Evolutionary conservation across 2,797 vertebrate species (phyloP).

Genomic region (Phylloscopus collybita): DNA sequence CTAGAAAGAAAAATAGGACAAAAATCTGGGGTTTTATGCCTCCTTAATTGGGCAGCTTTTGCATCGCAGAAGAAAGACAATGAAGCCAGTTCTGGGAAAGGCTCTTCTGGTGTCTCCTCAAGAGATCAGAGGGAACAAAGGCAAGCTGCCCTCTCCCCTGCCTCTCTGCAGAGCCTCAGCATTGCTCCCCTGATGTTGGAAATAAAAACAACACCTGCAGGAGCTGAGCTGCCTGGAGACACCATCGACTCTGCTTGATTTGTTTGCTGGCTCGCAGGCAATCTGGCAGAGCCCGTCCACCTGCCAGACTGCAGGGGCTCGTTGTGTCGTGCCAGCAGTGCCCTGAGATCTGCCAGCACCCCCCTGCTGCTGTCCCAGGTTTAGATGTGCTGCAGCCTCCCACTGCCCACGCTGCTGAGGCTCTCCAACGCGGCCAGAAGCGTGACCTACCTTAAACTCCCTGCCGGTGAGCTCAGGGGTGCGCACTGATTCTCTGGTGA

Average conservation of each 20-base stretch:
- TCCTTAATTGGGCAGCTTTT: neutral
- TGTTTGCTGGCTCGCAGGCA: neutral
- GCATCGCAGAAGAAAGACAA: neutral
- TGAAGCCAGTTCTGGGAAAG: neutral
- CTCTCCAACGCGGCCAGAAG: rapidly evolving
- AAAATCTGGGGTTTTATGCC: neutral
- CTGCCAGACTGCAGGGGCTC: neutral
- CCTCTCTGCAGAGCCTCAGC: neutral
- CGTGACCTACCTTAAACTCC: rapidly evolving
- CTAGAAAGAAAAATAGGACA: slow-evolving; percentile 26
- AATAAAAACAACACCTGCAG: neutral
- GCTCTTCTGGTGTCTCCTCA: neutral
- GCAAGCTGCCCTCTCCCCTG: neutral
- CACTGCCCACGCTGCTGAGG: neutral
- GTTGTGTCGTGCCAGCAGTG: rapidly evolving
- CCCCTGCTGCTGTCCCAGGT: neutral
- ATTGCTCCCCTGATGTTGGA: neutral
- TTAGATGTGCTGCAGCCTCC: neutral
- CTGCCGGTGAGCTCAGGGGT: rapidly evolving
- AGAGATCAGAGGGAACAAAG: neutral
- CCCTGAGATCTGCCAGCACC: neutral
- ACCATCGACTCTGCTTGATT: neutral
- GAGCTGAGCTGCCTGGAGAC: neutral
- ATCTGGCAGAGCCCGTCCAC: neutral
- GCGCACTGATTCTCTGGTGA: neutral